phyloP scores from a whole-genome alignment of 2,888 invertebrate species.

The Amblyjoppa proteus region DNA sequence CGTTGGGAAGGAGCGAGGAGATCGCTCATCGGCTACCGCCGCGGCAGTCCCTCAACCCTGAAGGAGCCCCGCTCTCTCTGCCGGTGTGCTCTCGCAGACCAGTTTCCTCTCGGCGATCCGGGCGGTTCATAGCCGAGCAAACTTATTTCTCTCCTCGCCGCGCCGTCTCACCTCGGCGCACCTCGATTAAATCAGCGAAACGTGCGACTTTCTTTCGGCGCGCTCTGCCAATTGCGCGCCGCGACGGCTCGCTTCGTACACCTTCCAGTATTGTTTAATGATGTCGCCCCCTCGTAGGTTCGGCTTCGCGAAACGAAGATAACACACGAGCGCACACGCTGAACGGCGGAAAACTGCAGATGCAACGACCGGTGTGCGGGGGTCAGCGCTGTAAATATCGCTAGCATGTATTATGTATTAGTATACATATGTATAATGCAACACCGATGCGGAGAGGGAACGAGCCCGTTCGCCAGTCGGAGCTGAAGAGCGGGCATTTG shows the following conservation, averaged over 20 bases:
- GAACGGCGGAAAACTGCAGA: slow-evolving; percentile 44
- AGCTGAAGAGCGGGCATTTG: slow-evolving; percentile 30
- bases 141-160: neutral
- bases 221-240: neutral
- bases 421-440: slow-evolving; percentile 30
- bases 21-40: slow-evolving; percentile 24
- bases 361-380: slow-evolving; percentile 45
- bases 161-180: slow-evolving; percentile 7
- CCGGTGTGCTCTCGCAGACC: slow-evolving; percentile 4
- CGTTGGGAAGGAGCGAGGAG: slow-evolving; percentile 18
- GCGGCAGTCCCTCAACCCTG: slow-evolving; percentile 13
- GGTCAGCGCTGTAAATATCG: slow-evolving; percentile 43
- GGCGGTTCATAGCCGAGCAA: slow-evolving; percentile 41
- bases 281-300: slow-evolving; percentile 70
- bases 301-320: slow-evolving; percentile 66
- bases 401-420: slow-evolving; percentile 43
- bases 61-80: slow-evolving; percentile 26
- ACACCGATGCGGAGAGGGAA: slow-evolving; percentile 7
- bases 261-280: slow-evolving; percentile 71
- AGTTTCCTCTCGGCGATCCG: slow-evolving; percentile 45
- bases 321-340: neutral
- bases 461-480: neutral
- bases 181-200: slow-evolving; percentile 62
- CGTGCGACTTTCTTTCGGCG: slow-evolving; percentile 59
- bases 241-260: slow-evolving; percentile 2